A percentile compares a stretch with the other conserved stretches of the same genome.
Evolutionary conservation across 2,797 vertebrate genomes (phyloP).

Genomic region (Clarias pachynema): DNA sequence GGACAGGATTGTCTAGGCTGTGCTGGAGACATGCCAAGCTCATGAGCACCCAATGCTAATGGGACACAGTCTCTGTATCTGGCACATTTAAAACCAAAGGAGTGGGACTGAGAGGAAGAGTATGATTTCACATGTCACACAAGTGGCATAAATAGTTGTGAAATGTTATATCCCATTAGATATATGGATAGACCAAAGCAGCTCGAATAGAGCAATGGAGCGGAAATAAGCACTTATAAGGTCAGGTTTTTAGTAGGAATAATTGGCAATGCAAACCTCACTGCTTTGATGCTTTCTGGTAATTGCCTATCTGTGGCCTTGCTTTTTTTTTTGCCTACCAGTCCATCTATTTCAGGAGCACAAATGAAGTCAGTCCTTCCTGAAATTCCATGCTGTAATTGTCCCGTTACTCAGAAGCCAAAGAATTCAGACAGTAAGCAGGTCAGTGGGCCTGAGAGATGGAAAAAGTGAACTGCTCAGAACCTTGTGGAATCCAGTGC

Average conservation of each 20-base stretch:
- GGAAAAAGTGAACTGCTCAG: constrained; percentile 61
- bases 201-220: constrained; percentile 22
- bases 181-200: constrained; percentile 25
- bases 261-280: constrained; percentile 66
- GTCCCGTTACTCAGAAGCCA: constrained; percentile 71
- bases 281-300: constrained; percentile 55
- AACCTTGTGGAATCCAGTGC: constrained; percentile 54
- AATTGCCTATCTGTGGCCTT: constrained; percentile 53
- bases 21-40: constrained; percentile 54
- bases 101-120: constrained; percentile 56
- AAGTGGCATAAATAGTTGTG: constrained; percentile 44
- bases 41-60: constrained; percentile 50
- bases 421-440: constrained; percentile 68
- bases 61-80: constrained; percentile 75
- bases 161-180: constrained; percentile 43
- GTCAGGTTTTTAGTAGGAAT: constrained; percentile 48
- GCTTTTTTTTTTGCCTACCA: constrained; percentile 49
- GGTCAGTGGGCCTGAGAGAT: constrained; percentile 51
- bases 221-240: constrained; percentile 42
- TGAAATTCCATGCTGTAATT: constrained; percentile 76
- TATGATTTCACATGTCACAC: constrained; percentile 30
- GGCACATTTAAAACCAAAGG: constrained; percentile 75
- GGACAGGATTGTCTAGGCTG: constrained; percentile 52
- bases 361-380: constrained; percentile 61
- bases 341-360: constrained; percentile 53